A percentile compares a stretch with the other conserved stretches of the same genome.
phyloP scores from a whole-genome alignment of 2,113 vertebrate species.

The Cottus gobio region DNA sequence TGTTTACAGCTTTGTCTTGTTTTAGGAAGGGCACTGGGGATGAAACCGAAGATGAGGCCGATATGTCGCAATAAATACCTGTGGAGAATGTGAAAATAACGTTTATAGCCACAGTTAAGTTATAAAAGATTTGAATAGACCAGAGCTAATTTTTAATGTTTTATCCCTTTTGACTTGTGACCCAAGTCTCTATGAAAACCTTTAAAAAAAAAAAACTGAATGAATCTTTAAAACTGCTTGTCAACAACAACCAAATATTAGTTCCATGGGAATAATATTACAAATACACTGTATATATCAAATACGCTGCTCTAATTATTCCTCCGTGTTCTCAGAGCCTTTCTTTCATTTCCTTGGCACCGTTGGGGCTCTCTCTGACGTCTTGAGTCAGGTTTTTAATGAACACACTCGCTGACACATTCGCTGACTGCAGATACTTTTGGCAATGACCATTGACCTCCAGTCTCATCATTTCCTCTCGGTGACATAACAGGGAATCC shows the following conservation, averaged over 20 bases:
- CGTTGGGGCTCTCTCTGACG: constrained; percentile 5
- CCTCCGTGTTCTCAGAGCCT: neutral
- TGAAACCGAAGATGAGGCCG: constrained; percentile 22
- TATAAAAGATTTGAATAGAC: neutral
- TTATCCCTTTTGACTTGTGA: neutral
- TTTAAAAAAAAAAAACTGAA: neutral
- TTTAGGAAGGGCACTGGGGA: constrained; percentile 13
- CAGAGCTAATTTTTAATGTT: neutral
- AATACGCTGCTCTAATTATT: neutral
- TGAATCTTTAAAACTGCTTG: neutral
- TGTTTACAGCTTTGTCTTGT: constrained; percentile 56
- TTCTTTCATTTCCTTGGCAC: constrained; percentile 15
- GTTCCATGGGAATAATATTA: neutral
- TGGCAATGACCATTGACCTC: constrained; percentile 28
- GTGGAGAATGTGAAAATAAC: neutral
- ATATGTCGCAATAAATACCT: neutral
- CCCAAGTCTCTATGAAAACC: neutral
- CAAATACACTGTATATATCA: neutral
- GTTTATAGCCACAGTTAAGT: too few relatives aligned
- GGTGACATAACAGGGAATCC: constrained; percentile 12
- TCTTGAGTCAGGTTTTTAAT: constrained; percentile 37
- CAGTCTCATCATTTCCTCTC: constrained; percentile 1
- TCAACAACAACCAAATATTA: neutral
- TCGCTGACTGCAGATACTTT: constrained; percentile 16
- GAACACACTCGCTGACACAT: constrained; percentile 21